Evolutionary conservation across 1,140 invertebrate species (phyloP).

Genomic region (Hyles euphorbiae): DNA sequence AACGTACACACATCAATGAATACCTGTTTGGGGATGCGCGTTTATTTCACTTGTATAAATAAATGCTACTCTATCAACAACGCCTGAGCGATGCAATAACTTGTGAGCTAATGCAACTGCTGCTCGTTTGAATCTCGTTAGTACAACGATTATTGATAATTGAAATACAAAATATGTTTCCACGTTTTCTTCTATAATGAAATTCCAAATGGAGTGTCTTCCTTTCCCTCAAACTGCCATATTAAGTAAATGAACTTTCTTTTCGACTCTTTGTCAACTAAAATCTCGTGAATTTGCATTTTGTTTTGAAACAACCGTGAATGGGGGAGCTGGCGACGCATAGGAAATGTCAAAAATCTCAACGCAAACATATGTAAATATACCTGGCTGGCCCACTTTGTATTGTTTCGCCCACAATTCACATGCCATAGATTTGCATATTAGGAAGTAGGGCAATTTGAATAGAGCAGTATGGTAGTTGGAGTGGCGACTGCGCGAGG

Average conservation of each 20-base stretch:
- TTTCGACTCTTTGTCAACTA: slow-evolving; percentile 10
- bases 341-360: slow-evolving; percentile 29
- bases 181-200: too few species aligned
- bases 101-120: background rate
- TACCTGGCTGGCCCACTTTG: slow-evolving; percentile 43
- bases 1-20: slow-evolving; percentile 9
- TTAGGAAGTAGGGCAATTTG: slow-evolving; percentile 63
- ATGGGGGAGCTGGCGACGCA: slow-evolving; percentile 10
- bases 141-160: too few species aligned
- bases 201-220: background rate
- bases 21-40: slow-evolving; percentile 3
- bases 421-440: slow-evolving; percentile 61
- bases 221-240: slow-evolving; percentile 17
- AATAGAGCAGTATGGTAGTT: slow-evolving; percentile 48
- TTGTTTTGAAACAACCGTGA: slow-evolving; percentile 10
- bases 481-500: slow-evolving; percentile 38
- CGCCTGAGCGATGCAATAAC: background rate
- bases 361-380: slow-evolving; percentile 33
- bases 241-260: slow-evolving; percentile 23
- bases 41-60: slow-evolving; percentile 2
- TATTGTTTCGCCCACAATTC: slow-evolving; percentile 60
- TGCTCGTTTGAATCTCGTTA: too few species aligned
- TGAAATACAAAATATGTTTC: too few species aligned
- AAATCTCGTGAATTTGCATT: slow-evolving; percentile 20
- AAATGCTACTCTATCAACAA: background rate